phyloP scores from a whole-genome alignment of 2,113 vertebrate species.

The Holacanthus passer region DNA sequence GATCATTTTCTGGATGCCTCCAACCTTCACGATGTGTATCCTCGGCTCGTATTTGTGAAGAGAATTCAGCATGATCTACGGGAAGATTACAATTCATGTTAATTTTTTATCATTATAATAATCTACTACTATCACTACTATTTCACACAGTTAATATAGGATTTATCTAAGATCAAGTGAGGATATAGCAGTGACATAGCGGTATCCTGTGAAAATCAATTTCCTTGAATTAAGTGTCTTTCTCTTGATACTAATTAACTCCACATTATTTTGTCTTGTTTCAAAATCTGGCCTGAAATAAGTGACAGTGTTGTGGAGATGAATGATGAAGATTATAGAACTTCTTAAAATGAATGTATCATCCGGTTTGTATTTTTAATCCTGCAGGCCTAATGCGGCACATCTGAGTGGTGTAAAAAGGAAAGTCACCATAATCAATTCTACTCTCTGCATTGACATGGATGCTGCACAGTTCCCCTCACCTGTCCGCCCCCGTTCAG shows the following conservation, averaged over 20 bases:
- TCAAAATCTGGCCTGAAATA: not conserved
- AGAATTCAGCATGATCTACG: slow-evolving; percentile 88
- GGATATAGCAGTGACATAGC: not conserved
- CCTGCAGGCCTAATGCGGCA: not conserved
- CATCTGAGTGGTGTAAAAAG: not conserved
- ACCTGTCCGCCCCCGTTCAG: slow-evolving; percentile 89
- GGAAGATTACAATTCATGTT: not conserved
- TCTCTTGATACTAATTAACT: not conserved
- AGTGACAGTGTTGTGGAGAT: not conserved
- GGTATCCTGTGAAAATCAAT: not conserved
- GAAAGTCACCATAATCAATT: too few species aligned
- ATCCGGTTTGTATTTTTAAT: too few species aligned
- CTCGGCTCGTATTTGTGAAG: slow-evolving; percentile 88
- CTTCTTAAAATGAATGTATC: not conserved
- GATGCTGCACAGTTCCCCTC: not conserved
- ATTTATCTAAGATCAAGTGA: not conserved
- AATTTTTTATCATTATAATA: not conserved
- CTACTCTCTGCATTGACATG: too few species aligned
- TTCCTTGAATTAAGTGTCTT: not conserved
- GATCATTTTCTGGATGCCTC: slow-evolving; percentile 88
- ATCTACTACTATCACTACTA: not conserved
- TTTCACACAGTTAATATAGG: fast-evolving
- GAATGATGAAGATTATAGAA: not conserved
- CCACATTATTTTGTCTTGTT: not conserved
- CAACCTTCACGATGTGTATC: slow-evolving; percentile 88